These are phyloP conservation scores for Cerastis leucographa DNA, from an alignment of 2,888 invertebrate genomes.

Conservation along the genomic window DNA sequence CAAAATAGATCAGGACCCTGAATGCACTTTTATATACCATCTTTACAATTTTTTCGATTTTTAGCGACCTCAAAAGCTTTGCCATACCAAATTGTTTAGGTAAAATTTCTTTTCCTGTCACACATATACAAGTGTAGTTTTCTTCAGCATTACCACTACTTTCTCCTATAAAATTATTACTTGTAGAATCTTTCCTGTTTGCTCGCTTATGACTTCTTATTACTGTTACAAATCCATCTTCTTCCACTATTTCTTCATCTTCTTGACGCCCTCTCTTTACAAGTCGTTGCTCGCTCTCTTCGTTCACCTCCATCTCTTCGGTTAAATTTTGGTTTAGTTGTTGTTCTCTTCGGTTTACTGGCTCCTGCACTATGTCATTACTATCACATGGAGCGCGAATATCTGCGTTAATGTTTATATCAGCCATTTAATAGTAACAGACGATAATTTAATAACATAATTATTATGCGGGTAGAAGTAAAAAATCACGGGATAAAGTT, in stretches of 20 bases:
- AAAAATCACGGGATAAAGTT: no score
- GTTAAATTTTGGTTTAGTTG: conserved; percentile 10
- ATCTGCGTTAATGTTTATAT: conserved; percentile 6
- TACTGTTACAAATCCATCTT: conserved; percentile 29
- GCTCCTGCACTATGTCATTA: conserved; percentile 9
- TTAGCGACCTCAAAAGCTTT: not conserved
- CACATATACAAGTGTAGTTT: conserved; percentile 6
- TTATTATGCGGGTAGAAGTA: no score
- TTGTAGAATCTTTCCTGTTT: conserved; percentile 13
- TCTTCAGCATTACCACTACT: not conserved
- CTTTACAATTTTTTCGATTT: conserved; percentile 8
- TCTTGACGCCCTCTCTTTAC: conserved; percentile 22
- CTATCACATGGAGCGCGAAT: conserved; percentile 4
- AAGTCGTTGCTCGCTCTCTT: conserved; percentile 23
- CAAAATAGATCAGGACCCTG: conserved; percentile 10
- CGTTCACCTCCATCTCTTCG: not conserved
- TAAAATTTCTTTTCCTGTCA: conserved; percentile 11
- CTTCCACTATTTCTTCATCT: conserved; percentile 24
- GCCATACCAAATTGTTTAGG: conserved; percentile 25
- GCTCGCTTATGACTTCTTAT: conserved; percentile 3
- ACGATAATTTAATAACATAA: conserved; percentile 2
- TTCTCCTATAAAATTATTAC: not conserved
- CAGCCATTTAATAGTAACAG: conserved; percentile 22
- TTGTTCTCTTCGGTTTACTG: conserved; percentile 14
- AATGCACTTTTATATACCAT: conserved; percentile 16